Evolutionary conservation across 92 coral and sea anemone species (phyloP), one percentile per base, ranked within the genome.

Genomic region (Actinernus sp.): DNA sequence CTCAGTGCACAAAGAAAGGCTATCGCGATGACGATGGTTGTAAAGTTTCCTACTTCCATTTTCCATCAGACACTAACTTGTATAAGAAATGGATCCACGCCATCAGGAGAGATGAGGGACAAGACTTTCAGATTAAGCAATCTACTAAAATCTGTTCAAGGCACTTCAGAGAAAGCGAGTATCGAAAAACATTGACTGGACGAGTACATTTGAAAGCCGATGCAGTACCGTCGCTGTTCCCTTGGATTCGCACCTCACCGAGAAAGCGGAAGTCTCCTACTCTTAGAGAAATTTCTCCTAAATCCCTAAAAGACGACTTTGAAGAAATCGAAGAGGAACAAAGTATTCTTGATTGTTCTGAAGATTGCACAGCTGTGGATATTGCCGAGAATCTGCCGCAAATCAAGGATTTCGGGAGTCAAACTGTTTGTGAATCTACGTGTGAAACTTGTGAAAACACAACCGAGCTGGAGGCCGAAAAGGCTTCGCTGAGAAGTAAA

Each of bases 211-310:
- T 65, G 17, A 64, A 28, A 27, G 19, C 65, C n/a, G 66, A 31
- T 11, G 74, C 40, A 9, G 76, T 75, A 5, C 66, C 83, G 24
- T 65, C 83, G 2, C 31, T 75, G 28, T 65, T 75, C 51, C 21
- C 65, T 9, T 75, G 76, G 83, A 26, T 21, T 13, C 63, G 57
- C 17, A 51, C 52, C 22, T 75, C 83, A 7, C 65, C 82, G 4
- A 21, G 37, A 20, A 65, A 75, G 34, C 43, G 76, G 17, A 75
- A 61, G 37, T 67, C 47, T 0, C 68, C 76, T 12, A 16, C 39
- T 20, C 16, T 17, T 17, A 45, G 71, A 16, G 19, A 30, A 8
- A 12, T 8, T 0, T 17, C 16, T 3, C 18, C 1, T 16, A 29
- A 4, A 12, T n/a, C n/a, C n/a, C n/a, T n/a, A n/a, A n/a, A n/a